Base-by-base conservation (phyloP, 2,797 vertebrate genomes). In the Chelonia mydas region DNA sequence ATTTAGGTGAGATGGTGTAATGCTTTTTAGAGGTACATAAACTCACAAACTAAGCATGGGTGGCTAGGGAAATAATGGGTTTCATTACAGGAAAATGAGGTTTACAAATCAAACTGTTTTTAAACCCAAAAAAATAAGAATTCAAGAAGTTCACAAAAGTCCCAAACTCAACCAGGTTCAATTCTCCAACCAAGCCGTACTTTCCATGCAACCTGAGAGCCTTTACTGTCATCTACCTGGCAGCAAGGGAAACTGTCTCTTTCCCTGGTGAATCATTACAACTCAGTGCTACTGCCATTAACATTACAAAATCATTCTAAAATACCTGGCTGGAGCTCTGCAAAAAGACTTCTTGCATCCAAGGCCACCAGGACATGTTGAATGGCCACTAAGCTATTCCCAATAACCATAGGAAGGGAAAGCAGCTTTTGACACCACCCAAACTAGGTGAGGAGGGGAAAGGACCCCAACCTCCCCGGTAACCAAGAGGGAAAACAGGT, bases 261-360 rank as follows among this genome's bases (percentile, higher is more conserved):
- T 16, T 41, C 4, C 15, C 28, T 4, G 5, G 3, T 3, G 23
- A 6, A 50, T 11, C 47, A 72, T 0, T 2, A n/a, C 9, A 51
- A 50, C 45, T 49, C 51, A 53, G 8, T 6, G 25, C 17, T 47
- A 12, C 7, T 37, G n/a, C 8, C 72, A 25, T 54, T 37, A 17
- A 74, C 2, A 55, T 28, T 82, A 81, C 74, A 93, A 55, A 93
- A 81, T 28, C 19, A 57, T 53, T 55, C 37, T 37, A 37, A 74
- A 74, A 45, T 74, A 25, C 19, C 88, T 78, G 3, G 13, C 12
- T 87, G 59, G 13, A 89, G 49, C 77, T 78, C 17, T 83, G 51
- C 6, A 85, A 80, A 84, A 53, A 10, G 49, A 31, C 25, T 7
- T 17, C 83, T 82, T 45, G 61, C 6, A 84, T 10, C 50, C 74